These are phyloP conservation scores for Hoplostethus atlanticus DNA, from an alignment of 2,797 vertebrate genomes.

Conservation along the genomic window DNA sequence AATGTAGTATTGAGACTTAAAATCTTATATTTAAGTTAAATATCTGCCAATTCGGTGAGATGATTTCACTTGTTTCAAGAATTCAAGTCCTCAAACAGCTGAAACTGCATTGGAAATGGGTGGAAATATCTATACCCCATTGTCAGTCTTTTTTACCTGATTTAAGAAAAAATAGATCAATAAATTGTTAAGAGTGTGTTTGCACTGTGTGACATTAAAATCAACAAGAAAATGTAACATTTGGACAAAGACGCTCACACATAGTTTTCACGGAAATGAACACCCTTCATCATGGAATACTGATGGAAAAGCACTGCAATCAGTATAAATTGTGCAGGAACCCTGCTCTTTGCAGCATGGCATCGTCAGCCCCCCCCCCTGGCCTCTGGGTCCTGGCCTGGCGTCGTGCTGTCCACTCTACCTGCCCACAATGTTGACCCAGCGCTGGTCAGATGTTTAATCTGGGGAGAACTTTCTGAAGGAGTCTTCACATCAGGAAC, in stretches of 20 bases:
- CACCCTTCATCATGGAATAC: too few relatives aligned
- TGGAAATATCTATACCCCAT: too few relatives aligned
- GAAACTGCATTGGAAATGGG: too few relatives aligned
- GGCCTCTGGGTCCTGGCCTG: conserved; percentile 21
- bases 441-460: conserved; percentile 51
- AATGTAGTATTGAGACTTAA: too few relatives aligned
- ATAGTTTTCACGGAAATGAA: too few relatives aligned
- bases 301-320: not conserved
- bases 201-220: not conserved
- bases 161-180: not conserved
- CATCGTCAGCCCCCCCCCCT: conserved; percentile 1
- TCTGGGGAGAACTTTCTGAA: conserved; percentile 41
- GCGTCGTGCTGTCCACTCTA: conserved; percentile 57
- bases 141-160: too few relatives aligned
- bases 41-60: too few relatives aligned
- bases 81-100: too few relatives aligned
- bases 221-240: not conserved
- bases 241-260: conserved; percentile 1
- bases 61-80: too few relatives aligned
- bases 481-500: conserved; percentile 49
- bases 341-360: conserved; percentile 27
- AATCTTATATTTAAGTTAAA: too few relatives aligned
- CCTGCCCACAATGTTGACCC: conserved; percentile 73
- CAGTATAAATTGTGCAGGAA: not conserved
- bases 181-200: not conserved